Conservation (phyloP, 2,113 vertebrate species). For the Nannobrachium achirus region DNA sequence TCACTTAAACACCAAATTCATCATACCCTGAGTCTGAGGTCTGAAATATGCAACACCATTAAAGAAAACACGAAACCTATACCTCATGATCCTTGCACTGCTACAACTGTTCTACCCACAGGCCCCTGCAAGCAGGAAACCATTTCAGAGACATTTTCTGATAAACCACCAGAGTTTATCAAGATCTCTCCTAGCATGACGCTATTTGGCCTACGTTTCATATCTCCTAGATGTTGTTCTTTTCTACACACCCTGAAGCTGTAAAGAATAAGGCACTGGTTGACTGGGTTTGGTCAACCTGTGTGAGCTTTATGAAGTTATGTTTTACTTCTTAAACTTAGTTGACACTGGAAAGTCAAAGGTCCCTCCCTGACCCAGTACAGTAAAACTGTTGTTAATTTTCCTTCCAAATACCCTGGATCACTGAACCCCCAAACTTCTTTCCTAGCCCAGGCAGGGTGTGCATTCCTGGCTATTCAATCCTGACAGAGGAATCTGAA, state of each 20-base stretch:
- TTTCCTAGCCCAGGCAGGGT: constrained; percentile 55
- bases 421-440: constrained; percentile 18
- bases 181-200: constrained; percentile 21
- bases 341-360: too few relatives aligned
- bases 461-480: constrained; percentile 68
- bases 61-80: too few relatives aligned
- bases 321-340: not conserved
- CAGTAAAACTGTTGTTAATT: too few relatives aligned
- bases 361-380: too few relatives aligned
- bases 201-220: constrained; percentile 20
- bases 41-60: too few relatives aligned
- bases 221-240: constrained; percentile 7
- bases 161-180: constrained; percentile 29
- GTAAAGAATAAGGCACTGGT: constrained; percentile 1
- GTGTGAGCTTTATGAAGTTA: not conserved
- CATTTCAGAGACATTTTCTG: constrained; percentile 15
- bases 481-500: constrained; percentile 72
- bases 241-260: not conserved
- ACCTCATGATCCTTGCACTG: not conserved
- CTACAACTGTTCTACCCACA: not conserved
- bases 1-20: too few relatives aligned
- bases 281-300: not conserved
- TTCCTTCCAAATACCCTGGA: constrained; percentile 37
- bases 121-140: constrained; percentile 12
- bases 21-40: too few relatives aligned